Percentiles rank a stretch among this genome's conserved stretches.
Evolutionary conservation across 2,797 vertebrate species (phyloP).

Genomic region (Channallabes apus): DNA sequence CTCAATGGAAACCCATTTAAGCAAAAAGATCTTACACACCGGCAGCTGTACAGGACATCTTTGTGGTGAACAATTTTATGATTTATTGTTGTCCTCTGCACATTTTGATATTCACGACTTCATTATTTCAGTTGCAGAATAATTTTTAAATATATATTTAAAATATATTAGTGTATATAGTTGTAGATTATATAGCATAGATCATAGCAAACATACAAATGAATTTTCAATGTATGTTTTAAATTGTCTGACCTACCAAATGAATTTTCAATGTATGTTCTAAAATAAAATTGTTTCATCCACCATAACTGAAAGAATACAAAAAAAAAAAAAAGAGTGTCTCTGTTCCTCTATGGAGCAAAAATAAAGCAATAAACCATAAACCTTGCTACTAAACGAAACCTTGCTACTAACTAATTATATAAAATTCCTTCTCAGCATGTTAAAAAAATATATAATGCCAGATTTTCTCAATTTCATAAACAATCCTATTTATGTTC

Average conservation of each 20-base stretch:
- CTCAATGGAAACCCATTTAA: conserved; percentile 1
- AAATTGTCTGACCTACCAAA: background rate
- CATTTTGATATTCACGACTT: conserved; percentile 10
- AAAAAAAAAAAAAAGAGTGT: background rate
- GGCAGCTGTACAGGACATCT: background rate
- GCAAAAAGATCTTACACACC: background rate
- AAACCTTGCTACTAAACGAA: background rate
- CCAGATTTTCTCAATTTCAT: background rate
- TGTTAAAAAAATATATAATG: background rate
- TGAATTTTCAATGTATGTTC: background rate
- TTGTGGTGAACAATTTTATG: conserved; percentile 1
- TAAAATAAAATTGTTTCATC: background rate
- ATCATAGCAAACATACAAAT: background rate
- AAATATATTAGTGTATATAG: background rate
- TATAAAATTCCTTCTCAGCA: background rate
- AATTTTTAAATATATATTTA: background rate
- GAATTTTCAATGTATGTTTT: background rate
- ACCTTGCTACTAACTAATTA: background rate
- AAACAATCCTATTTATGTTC: background rate
- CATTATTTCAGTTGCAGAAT: background rate
- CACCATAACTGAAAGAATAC: background rate
- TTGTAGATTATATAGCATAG: background rate
- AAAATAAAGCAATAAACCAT: background rate
- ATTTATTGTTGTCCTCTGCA: conserved; percentile 14
- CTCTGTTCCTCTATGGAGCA: background rate